Evolutionary conservation across 1,140 invertebrate species (phyloP).

Genomic region (Conus betulinus): DNA sequence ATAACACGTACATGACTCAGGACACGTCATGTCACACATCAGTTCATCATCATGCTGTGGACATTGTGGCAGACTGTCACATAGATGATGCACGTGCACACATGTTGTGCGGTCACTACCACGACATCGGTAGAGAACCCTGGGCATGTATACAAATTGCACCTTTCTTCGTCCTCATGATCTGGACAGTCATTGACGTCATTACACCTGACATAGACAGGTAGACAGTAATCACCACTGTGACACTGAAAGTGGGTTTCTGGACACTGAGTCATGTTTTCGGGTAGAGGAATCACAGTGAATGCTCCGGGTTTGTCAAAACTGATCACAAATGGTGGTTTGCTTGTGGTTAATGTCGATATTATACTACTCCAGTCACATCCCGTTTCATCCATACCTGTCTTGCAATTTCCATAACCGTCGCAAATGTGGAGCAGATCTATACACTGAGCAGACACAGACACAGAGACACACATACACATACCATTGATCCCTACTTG

Average conservation of each 20-base stretch:
- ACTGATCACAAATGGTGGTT: background rate
- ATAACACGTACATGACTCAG: constrained; percentile 19
- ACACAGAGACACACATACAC: no score
- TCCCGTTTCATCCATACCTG: no score
- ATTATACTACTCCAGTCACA: background rate
- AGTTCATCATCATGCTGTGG: constrained; percentile 38
- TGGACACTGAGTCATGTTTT: background rate
- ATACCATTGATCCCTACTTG: no score
- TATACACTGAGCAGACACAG: background rate
- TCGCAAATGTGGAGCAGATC: background rate
- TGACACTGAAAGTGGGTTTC: background rate
- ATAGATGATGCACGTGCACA: constrained; percentile 3
- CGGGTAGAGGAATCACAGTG: background rate
- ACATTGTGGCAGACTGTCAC: constrained; percentile 20
- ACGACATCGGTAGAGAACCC: constrained; percentile 17
- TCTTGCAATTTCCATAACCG: background rate
- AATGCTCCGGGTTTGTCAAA: background rate
- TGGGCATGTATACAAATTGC: constrained; percentile 1
- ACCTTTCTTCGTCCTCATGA: constrained; percentile 12
- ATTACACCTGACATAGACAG: constrained; percentile 21
- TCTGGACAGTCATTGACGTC: constrained; percentile 1
- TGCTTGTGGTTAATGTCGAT: background rate
- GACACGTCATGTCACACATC: constrained; percentile 35
- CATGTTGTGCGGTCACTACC: background rate
- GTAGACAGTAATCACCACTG: background rate